These are phyloP conservation scores for Rhinophrynus dorsalis DNA, from an alignment of 2,797 vertebrate species.

Conservation along the genomic window DNA sequence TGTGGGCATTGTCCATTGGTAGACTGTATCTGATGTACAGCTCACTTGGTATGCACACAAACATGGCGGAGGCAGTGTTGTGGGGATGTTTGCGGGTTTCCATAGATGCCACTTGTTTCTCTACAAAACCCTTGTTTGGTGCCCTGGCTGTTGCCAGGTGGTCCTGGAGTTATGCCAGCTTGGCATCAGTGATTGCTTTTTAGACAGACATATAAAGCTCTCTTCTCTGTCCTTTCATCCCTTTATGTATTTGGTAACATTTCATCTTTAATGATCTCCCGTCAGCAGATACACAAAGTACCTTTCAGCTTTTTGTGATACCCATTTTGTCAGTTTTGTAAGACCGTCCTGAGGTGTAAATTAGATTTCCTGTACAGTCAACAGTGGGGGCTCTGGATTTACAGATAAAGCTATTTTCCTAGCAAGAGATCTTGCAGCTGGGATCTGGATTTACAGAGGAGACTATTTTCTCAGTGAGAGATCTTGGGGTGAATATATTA, in stretches of 20 bases:
- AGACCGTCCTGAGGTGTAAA: no score
- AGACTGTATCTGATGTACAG: neutral
- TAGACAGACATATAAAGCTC: neutral
- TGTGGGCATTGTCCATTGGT: neutral
- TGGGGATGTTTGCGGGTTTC: neutral
- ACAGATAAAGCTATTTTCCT: no score
- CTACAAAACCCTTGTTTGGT: neutral
- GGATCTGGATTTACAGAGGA: no score
- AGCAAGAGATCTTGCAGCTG: no score
- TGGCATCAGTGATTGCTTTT: neutral
- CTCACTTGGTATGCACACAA: neutral
- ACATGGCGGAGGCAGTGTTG: neutral
- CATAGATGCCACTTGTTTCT: neutral
- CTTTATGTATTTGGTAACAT: slow-evolving; percentile 2
- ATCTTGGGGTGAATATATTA: no score
- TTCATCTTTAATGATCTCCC: neutral
- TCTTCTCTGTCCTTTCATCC: neutral
- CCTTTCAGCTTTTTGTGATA: neutral
- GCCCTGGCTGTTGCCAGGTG: neutral
- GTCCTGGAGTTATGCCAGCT: neutral
- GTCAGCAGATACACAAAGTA: neutral
- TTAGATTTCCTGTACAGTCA: neutral
- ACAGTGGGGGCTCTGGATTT: no score
- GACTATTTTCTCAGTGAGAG: no score
- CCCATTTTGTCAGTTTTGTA: neutral